Conservation (phyloP, 2,113 vertebrate genomes). For the Trematocara variabile region DNA sequence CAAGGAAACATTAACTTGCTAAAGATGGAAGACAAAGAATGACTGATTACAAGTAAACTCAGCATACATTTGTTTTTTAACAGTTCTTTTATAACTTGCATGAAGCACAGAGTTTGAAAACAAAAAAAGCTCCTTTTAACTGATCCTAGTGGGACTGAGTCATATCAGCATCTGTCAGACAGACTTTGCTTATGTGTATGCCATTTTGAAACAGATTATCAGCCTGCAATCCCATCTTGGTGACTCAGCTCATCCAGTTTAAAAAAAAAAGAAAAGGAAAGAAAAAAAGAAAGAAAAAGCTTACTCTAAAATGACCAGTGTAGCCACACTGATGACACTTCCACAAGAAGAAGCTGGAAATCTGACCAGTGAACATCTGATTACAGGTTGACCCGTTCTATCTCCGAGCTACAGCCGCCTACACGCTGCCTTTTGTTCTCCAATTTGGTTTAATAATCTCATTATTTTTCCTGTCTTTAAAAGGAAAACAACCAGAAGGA, state of each 20-base stretch:
- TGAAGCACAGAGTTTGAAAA: background rate
- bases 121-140: background rate
- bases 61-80: background rate
- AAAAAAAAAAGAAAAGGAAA: background rate
- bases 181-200: background rate
- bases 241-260: constrained; percentile 26
- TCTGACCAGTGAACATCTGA: background rate
- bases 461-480: background rate
- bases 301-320: background rate
- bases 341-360: background rate
- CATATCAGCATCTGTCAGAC: constrained; percentile 18
- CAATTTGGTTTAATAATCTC: background rate
- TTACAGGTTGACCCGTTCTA: background rate
- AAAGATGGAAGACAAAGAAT: background rate
- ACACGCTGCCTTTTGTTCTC: background rate
- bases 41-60: background rate
- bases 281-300: background rate
- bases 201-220: constrained; percentile 1
- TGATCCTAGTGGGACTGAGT: background rate
- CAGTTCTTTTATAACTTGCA: background rate
- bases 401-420: background rate
- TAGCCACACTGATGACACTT: background rate
- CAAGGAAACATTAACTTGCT: background rate
- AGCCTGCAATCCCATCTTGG: background rate
- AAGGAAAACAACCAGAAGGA: background rate